Evolutionary conservation across 2,888 invertebrate species (phyloP).

Genomic region (Argynnis bischoffii): DNA sequence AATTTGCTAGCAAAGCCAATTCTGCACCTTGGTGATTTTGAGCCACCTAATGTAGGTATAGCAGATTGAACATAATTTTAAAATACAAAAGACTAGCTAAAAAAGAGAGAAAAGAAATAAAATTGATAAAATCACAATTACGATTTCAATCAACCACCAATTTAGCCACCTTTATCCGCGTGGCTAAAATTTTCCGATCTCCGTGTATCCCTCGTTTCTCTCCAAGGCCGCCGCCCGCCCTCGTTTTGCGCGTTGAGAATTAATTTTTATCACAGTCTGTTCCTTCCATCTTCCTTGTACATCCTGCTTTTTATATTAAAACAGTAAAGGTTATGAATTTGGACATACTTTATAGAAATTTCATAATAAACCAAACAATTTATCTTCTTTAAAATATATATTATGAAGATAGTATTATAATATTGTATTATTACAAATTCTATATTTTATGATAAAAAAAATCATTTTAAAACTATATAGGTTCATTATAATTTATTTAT

Average conservation of each 20-base stretch:
- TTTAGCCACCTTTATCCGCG: background rate
- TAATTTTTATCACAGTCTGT: slow-evolving; percentile 1
- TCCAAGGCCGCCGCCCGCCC: slow-evolving; percentile 3
- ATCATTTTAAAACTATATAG: no score
- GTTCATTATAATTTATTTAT: no score
- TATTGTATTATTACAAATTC: no score
- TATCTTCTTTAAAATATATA: background rate
- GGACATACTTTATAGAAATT: background rate
- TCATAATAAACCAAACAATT: background rate
- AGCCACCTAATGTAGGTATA: no score
- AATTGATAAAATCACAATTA: slow-evolving; percentile 18
- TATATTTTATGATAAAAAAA: no score
- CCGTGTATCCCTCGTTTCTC: background rate
- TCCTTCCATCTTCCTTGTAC: background rate
- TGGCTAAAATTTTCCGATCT: slow-evolving; percentile 4
- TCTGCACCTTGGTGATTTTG: no score
- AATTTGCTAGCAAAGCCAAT: no score
- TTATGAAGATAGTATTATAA: no score
- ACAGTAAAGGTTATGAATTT: background rate
- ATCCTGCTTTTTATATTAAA: slow-evolving; percentile 2
- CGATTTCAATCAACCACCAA: slow-evolving; percentile 16
- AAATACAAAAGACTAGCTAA: background rate
- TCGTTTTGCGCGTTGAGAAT: slow-evolving; percentile 1
- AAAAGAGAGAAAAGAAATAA: background rate
- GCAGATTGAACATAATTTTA: background rate